Conservation (phyloP, 64 coral and sea anemone genomes). For the Stichodactyla mertensii region DNA sequence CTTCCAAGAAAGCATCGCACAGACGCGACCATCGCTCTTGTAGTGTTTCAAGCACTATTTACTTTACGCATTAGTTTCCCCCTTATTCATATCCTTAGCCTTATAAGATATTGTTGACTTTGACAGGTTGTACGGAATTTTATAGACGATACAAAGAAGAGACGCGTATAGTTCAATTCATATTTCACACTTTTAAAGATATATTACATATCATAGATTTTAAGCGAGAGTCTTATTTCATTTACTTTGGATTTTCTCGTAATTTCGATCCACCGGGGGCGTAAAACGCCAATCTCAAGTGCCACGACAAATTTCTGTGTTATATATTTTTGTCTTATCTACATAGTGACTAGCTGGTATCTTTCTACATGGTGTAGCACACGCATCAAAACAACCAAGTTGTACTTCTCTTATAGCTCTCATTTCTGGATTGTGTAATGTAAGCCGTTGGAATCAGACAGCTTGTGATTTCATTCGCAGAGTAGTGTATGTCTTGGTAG, state of each 20-base stretch:
- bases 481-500: constrained; percentile 19
- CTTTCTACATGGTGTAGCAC: constrained; percentile 23
- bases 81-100: constrained; percentile 50
- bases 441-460: neutral
- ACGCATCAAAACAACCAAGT: constrained; percentile 22
- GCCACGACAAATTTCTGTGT: constrained; percentile 28
- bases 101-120: constrained; percentile 39
- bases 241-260: constrained; percentile 33
- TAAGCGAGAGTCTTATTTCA: constrained; percentile 25
- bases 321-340: constrained; percentile 27
- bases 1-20: constrained; percentile 2
- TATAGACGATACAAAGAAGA: constrained; percentile 48
- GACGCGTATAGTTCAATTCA: constrained; percentile 30
- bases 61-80: constrained; percentile 86
- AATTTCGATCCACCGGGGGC: constrained; percentile 41
- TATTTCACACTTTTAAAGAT: constrained; percentile 53
- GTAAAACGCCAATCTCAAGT: constrained; percentile 62
- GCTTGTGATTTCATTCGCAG: constrained; percentile 34
- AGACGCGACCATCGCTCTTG: constrained; percentile 47
- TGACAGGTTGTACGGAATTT: constrained; percentile 65
- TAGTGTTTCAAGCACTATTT: constrained; percentile 78
- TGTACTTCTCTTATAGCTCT: constrained; percentile 15
- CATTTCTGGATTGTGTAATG: constrained; percentile 10
- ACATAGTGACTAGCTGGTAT: constrained; percentile 16
- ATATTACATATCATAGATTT: constrained; percentile 17